A percentile compares a stretch with the other conserved stretches of the same genome.
These are phyloP conservation scores for Coptotermes formosanus DNA, from an alignment of 1,140 invertebrate species.

Conservation along the genomic window DNA sequence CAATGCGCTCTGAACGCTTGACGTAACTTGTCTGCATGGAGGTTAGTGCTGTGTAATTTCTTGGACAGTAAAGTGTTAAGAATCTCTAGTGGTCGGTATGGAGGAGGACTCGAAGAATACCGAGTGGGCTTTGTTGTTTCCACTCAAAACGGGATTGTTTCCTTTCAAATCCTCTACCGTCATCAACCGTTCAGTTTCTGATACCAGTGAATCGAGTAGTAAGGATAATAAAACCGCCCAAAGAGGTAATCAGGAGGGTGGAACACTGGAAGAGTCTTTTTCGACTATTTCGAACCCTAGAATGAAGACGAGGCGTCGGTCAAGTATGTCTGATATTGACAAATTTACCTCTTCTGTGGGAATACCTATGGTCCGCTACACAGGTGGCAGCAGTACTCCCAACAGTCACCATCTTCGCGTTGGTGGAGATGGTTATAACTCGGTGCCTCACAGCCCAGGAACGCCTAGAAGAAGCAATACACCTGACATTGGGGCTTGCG, in stretches of 20 bases:
- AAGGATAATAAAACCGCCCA: conserved; percentile 42
- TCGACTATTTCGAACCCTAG: conserved; percentile 36
- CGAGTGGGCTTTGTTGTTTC: conserved; percentile 59
- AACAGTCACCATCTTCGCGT: not conserved
- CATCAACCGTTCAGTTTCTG: conserved; percentile 36
- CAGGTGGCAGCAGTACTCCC: not conserved
- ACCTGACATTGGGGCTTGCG: conserved; percentile 44
- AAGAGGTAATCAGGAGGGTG: conserved; percentile 34
- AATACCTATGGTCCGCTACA: not conserved
- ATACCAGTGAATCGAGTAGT: conserved; percentile 34
- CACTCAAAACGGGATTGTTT: conserved; percentile 58
- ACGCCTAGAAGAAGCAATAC: not conserved
- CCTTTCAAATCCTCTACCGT: conserved; percentile 55
- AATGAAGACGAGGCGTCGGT: conserved; percentile 62
- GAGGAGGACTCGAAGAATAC: conserved; percentile 39
- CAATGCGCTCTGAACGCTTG: not conserved
- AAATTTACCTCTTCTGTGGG: conserved; percentile 47
- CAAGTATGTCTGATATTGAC: conserved; percentile 69
- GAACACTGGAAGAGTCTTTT: conserved; percentile 42
- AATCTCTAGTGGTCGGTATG: not conserved
- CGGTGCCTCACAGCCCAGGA: not conserved
- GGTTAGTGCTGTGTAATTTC: not conserved
- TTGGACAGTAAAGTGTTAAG: not conserved
- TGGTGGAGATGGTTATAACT: not conserved
- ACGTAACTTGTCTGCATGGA: not conserved